Base-by-base conservation (phyloP, 2,797 vertebrate species). In the Enoplosus armatus region DNA sequence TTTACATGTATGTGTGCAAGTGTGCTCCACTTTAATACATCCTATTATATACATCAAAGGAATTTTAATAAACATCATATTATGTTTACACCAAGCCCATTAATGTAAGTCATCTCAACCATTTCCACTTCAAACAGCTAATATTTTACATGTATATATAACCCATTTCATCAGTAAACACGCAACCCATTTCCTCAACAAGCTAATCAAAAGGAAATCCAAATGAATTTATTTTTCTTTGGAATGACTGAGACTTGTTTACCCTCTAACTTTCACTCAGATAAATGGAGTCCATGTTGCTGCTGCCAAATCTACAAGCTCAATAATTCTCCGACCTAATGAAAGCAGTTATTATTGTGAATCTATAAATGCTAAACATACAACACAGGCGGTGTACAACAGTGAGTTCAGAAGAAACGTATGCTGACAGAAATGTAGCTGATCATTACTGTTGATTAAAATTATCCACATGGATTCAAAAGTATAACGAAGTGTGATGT, bases 171-270 rank as follows among this genome's bases (percentile, higher is more conserved):
- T 71, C 73, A 80, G 64, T 54, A 53, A 60, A 72, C 70, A 79
- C 14, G n/a, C 61, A 64, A 41, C 47, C 22, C 6, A 77, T 79
- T 84, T 85, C 54, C 43, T 75, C 60, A 41, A 80, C n/a, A 59
- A 64, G 79, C 72, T 82, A 85, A 90, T 89, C 79, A 86, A 88
- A 85, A 80, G 72, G 79, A 79, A 90, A 85, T 79, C 67, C 75
- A 85, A 87, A 86, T 85, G n/a, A 85, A 86, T 85, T 69, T 27
- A 75, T 86, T 85, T 84, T 76, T 70, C 72, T 66, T 61, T 50
- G 50, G 71, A 78, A 79, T 79, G 62, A 79, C 61, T 79, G 66
- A 78, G 69, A 68, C 72, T 72, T 88, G 84, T 87, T 88, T 85
- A 87, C 65, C 65, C 64, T 80, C 58, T 31, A 60, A 83, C 72